Base-by-base conservation (phyloP, 2,797 vertebrate genomes). In the Peromyscus eremicus region DNA sequence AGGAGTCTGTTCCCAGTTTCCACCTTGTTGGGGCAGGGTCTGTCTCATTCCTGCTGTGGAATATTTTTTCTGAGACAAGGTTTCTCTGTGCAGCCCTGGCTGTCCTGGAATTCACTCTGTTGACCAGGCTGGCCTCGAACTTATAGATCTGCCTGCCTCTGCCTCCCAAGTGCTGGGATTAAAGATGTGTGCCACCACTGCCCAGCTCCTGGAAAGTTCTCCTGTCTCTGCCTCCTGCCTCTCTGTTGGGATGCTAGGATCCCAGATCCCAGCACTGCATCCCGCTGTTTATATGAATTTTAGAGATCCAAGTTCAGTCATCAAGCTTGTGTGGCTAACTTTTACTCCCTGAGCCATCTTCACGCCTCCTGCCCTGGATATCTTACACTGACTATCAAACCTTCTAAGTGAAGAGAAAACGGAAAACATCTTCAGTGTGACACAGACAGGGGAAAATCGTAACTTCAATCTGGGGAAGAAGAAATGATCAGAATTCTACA, bases 311-410 rank as follows among this genome's bases (percentile, higher is more conserved):
- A 34, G 37, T 7, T 27, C 17, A 21, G 27, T 21, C 82, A 77
- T 66, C 9, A 84, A 29, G 40, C 40, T 62, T 84, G 40, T 46
- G 62, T 46, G 40, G 27, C n/a, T 82, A 40, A 40, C 0, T 43
- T 29, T 64, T 32, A 21, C 3, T 64, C 17, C 12, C 82, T 12
- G 40, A 66, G 17, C 29, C 40, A 21, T 23, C 29, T 66, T 49
- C 62, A 21, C 32, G 17, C 46, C 60, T 55, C 60, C n/a, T 29
- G 37, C 17, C 60, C 27, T 40, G 16, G 5, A 12, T 64, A 34
- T 32, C 9, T 68, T 13, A 34, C 0, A 37, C 19, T 13, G 64
- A 17, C 3, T 2, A 2, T 1, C 2, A n/a, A 55, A 10, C 10
- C 6, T 52, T 29, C 23, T 4, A 2, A 6, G 43, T 5, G 5